Conservation (phyloP, 2,113 vertebrate species). For the Microtus richardsoni region DNA sequence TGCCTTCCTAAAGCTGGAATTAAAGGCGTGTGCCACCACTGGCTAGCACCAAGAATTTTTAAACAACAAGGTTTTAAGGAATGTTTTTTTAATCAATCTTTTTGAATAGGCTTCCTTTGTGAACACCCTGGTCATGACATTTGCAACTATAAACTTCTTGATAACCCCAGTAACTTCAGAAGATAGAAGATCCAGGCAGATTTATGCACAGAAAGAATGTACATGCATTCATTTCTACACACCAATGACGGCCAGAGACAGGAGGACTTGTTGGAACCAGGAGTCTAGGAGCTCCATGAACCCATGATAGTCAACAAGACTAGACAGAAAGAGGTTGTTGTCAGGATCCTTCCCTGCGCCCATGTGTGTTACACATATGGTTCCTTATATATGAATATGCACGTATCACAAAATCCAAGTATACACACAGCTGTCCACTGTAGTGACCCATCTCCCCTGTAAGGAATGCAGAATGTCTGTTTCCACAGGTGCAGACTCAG, state of each 20-base stretch:
- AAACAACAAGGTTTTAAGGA: background rate
- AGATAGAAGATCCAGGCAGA: background rate
- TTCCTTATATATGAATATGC: no score
- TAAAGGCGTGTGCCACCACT: no score
- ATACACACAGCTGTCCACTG: background rate
- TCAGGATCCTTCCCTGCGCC: no score
- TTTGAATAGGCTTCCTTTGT: background rate
- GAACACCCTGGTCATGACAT: background rate
- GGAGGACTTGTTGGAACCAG: background rate
- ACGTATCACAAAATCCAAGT: background rate
- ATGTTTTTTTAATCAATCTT: background rate
- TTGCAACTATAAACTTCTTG: background rate
- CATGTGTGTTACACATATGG: rapidly evolving
- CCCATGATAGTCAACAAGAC: background rate
- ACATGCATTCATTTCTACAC: background rate
- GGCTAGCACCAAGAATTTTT: background rate
- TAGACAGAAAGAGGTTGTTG: background rate
- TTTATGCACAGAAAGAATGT: background rate
- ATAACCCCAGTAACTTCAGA: background rate
- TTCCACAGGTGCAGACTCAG: background rate
- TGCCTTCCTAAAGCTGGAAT: no score
- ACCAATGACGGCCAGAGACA: background rate
- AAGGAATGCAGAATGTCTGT: background rate
- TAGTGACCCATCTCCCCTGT: background rate
- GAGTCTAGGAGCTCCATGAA: background rate